A percentile compares a stretch with the other conserved stretches of the same genome.
These are phyloP conservation scores for Dendrocopos noguchii DNA, from an alignment of 2,113 vertebrate genomes.

Conservation along the genomic window DNA sequence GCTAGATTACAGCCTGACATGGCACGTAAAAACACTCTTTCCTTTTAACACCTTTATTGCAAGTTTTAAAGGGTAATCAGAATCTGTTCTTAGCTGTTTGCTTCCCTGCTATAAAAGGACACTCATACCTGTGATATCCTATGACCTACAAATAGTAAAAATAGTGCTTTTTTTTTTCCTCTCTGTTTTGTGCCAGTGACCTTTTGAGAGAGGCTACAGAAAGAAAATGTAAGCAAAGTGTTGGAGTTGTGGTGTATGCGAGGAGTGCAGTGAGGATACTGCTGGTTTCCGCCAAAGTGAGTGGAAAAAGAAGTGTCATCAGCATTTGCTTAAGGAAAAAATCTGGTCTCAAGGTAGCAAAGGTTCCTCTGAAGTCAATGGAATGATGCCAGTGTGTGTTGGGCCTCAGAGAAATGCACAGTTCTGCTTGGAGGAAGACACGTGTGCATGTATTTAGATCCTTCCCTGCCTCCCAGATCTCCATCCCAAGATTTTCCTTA, in stretches of 20 bases:
- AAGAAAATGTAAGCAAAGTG: neutral
- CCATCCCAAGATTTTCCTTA: neutral
- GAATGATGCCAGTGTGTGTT: rapidly evolving
- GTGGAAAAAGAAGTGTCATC: neutral
- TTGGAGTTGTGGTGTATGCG: neutral
- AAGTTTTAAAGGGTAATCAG: conserved; percentile 68
- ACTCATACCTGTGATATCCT: conserved; percentile 53
- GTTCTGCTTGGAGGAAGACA: neutral
- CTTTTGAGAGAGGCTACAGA: neutral
- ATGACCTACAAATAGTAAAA: conserved; percentile 41
- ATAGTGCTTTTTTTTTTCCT: neutral
- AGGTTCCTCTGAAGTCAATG: neutral
- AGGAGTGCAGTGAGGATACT: neutral
- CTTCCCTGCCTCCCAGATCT: neutral
- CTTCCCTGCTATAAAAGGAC: conserved; percentile 41
- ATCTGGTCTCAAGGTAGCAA: rapidly evolving
- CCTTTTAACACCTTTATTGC: conserved; percentile 69
- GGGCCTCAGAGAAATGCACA: neutral
- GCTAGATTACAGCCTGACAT: conserved; percentile 49
- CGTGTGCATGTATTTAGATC: neutral
- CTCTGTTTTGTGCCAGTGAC: neutral
- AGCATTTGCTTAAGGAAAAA: neutral
- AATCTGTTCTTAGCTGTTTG: conserved; percentile 39
- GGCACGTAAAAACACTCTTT: conserved; percentile 59
- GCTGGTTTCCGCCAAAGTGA: neutral